phyloP scores from a whole-genome alignment of 2,113 vertebrate genomes.

The pig (Sus scrofa) region DNA sequence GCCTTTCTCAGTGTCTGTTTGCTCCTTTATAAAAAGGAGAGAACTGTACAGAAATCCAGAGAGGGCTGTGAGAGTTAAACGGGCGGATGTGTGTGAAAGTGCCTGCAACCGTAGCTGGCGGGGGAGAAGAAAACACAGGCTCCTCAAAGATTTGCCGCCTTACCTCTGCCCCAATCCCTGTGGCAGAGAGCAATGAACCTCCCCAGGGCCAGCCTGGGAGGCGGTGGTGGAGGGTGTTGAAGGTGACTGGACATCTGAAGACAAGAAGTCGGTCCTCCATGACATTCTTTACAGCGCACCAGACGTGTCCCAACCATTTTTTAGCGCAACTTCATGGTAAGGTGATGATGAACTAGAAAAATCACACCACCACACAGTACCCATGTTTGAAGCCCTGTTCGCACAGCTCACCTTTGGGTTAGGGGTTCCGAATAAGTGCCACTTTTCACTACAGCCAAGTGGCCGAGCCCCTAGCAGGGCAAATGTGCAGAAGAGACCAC shows the following conservation, averaged over 20 bases:
- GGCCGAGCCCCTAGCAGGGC: neutral
- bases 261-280: neutral
- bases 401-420: neutral
- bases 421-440: neutral
- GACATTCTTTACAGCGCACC: neutral
- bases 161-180: neutral
- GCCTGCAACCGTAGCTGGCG: neutral
- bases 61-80: neutral
- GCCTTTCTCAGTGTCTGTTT: neutral
- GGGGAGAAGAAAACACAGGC: neutral
- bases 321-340: neutral
- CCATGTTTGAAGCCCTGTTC: neutral
- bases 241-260: neutral
- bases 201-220: neutral
- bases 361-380: neutral
- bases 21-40: slow-evolving; percentile 26
- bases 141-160: neutral
- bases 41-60: neutral
- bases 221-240: neutral
- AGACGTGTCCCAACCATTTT: neutral
- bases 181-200: neutral
- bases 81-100: neutral
- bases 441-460: neutral
- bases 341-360: neutral
- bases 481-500: neutral